These are phyloP conservation scores for Nebria brevicollis DNA, from an alignment of 2,888 invertebrate genomes.

Conservation along the genomic window DNA sequence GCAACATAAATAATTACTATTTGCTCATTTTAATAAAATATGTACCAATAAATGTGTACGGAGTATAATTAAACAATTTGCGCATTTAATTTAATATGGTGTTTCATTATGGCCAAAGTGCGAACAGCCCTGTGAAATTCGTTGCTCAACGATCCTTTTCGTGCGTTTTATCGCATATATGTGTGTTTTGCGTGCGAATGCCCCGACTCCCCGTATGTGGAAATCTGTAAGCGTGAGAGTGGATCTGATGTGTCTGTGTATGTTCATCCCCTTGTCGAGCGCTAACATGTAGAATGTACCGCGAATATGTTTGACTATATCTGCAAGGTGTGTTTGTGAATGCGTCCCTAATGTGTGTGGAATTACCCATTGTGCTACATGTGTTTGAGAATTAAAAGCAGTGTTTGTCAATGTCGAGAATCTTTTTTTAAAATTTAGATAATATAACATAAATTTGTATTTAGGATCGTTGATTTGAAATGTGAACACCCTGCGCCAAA, in stretches of 20 bases:
- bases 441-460: no score
- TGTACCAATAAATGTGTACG: no score
- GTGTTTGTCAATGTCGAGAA: background rate
- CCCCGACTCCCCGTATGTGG: background rate
- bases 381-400: background rate
- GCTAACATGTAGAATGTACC: no score
- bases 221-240: no score
- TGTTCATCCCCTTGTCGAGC: no score
- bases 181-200: background rate
- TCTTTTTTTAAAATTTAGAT: no score
- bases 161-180: conserved; percentile 4
- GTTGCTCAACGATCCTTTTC: conserved; percentile 33
- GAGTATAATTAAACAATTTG: conserved; percentile 43
- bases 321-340: background rate
- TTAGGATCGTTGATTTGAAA: no score
- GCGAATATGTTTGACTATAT: no score
- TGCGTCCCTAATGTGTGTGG: background rate
- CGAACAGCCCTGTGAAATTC: conserved; percentile 34
- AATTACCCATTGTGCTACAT: background rate
- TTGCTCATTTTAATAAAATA: no score
- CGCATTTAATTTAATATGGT: conserved; percentile 38
- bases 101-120: background rate
- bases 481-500: background rate
- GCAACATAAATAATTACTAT: conserved; percentile 37
- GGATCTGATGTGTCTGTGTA: no score